Evolutionary conservation across 2,888 invertebrate species (phyloP).

Genomic region (Hanleya hanleyi): DNA sequence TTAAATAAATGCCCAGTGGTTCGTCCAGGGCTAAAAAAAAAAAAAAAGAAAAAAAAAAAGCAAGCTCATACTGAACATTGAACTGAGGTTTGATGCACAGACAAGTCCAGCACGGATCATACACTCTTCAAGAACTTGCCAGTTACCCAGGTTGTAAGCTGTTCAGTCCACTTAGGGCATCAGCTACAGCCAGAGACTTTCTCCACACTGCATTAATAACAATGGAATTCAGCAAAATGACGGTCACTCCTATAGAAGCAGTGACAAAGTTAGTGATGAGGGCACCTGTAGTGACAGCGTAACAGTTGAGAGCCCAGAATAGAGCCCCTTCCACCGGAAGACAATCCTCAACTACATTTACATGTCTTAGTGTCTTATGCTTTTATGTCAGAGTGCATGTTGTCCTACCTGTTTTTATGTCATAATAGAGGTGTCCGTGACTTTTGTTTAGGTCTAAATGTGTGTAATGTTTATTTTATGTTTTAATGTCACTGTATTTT

Average conservation of each 20-base stretch:
- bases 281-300: slow-evolving; percentile 36
- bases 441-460: no score
- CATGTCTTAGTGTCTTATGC: no score
- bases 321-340: no score
- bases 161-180: background rate
- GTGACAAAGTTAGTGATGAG: slow-evolving; percentile 35
- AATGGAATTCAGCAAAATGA: background rate
- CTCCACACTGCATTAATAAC: background rate
- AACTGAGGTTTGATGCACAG: background rate
- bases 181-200: background rate
- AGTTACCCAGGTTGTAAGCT: background rate
- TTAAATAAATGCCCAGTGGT: no score
- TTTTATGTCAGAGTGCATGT: no score
- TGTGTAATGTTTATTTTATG: no score
- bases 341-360: no score
- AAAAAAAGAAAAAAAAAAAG: no score
- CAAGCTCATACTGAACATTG: background rate
- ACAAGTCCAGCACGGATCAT: background rate
- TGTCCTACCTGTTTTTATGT: no score
- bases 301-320: slow-evolving; percentile 33
- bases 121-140: background rate
- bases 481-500: no score
- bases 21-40: no score
- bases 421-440: no score
- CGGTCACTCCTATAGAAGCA: slow-evolving; percentile 35